Evolutionary conservation across 2,888 invertebrate species (phyloP).

Genomic region (Drosophila phalerata): DNA sequence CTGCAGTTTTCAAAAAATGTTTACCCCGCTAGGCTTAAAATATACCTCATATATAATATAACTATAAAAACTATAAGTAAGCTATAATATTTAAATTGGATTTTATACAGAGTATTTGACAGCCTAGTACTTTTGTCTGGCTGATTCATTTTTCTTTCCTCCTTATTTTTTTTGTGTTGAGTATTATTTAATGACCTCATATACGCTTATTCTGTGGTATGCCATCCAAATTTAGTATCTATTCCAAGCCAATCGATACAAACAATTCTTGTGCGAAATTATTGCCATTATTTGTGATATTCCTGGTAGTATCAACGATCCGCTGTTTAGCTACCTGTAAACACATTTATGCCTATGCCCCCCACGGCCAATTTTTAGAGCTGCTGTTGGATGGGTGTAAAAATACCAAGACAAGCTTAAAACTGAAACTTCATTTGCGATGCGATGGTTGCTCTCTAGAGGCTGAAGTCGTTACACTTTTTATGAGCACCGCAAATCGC

Average conservation of each 20-base stretch:
- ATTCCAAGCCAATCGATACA: conserved; percentile 29
- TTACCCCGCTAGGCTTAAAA: background rate
- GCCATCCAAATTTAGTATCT: conserved; percentile 22
- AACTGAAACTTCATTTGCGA: conserved; percentile 51
- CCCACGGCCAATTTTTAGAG: conserved; percentile 57
- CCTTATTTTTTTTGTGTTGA: conserved; percentile 16
- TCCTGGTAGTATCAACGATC: conserved; percentile 54
- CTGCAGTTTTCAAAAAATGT: too few species aligned
- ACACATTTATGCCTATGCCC: conserved; percentile 56
- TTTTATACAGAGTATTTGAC: background rate
- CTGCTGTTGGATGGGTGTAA: conserved; percentile 38
- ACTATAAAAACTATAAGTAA: background rate
- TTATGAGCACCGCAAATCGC: conserved; percentile 76
- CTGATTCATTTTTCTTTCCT: conserved; percentile 12
- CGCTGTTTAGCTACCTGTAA: conserved; percentile 60
- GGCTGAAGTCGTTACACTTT: conserved; percentile 71
- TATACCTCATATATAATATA: background rate
- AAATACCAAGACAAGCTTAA: conserved; percentile 33
- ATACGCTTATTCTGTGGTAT: conserved; percentile 30
- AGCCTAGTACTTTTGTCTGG: background rate
- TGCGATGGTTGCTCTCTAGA: conserved; percentile 39
- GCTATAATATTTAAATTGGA: background rate
- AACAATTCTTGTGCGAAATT: conserved; percentile 30
- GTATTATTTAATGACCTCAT: conserved; percentile 44
- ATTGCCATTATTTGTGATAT: conserved; percentile 39